Evolutionary conservation across 2,888 invertebrate genomes (phyloP).

Genomic region (Blera fallax): DNA sequence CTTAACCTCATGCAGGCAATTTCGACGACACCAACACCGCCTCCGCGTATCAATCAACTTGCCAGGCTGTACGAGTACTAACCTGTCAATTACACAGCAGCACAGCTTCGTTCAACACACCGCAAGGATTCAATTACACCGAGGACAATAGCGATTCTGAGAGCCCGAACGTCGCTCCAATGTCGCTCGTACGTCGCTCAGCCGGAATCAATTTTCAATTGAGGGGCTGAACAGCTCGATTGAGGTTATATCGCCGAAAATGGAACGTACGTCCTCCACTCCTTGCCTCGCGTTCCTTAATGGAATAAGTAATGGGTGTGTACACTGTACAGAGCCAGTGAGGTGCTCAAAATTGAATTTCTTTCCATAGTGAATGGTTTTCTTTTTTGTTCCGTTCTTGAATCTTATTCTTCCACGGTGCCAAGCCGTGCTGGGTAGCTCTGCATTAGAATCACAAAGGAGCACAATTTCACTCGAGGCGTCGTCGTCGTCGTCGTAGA

Average conservation of each 20-base stretch:
- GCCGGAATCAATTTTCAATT: constrained; percentile 60
- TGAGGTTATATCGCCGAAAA: constrained; percentile 35
- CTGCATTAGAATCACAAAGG: constrained; percentile 70
- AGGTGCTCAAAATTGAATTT: constrained; percentile 72
- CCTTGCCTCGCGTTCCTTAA: constrained; percentile 56
- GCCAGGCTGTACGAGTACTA: constrained; percentile 23
- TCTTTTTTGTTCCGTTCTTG: constrained; percentile 9
- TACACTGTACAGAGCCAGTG: constrained; percentile 51
- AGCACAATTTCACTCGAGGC: constrained; percentile 66
- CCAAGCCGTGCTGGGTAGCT: constrained; percentile 29
- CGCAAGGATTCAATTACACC: constrained; percentile 66
- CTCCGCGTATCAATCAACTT: constrained; percentile 40
- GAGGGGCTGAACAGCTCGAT: constrained; percentile 36
- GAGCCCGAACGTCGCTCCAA: constrained; percentile 1
- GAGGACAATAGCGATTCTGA: constrained; percentile 53
- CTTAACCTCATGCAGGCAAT: constrained; percentile 56
- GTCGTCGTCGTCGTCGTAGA: constrained; percentile 24
- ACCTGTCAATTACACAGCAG: constrained; percentile 64
- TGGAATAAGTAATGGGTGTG: constrained; percentile 69
- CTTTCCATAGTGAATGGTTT: constrained; percentile 42
- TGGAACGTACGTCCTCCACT: constrained; percentile 38
- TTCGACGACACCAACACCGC: constrained; percentile 25
- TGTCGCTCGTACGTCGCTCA: constrained; percentile 28
- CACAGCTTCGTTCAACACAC: constrained; percentile 30
- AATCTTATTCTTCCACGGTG: constrained; percentile 43